Evolutionary conservation across 2,888 invertebrate genomes (phyloP), one percentile per base, ranked within the genome.

Genomic region (Eulithis testata): DNA sequence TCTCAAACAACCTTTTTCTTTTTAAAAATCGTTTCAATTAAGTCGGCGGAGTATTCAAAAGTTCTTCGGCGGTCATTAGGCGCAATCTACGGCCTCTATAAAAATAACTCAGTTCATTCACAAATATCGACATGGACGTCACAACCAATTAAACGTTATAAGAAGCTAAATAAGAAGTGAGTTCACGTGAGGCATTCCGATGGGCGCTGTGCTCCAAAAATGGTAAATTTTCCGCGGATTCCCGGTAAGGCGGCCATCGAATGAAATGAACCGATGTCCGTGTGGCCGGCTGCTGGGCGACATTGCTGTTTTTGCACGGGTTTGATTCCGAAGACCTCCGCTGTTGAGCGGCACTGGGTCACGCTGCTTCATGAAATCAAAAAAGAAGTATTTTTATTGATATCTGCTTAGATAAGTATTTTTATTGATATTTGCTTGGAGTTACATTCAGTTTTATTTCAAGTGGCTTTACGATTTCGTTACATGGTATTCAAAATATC

Each of bases 231-330:
- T 73, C 70, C 68, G 63, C 60, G 68, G 68, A 71, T 77, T 75
- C 75, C 69, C 64, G 68, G 79, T 76, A 78, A 71, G 60, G 31
- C 56, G 53, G 63, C 58, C 58, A 68, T 63, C 68, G 58, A 70
- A 70, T 73, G 69, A 72, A 73, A 75, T 73, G 66, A 61, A 69
- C 54, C 69, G 70, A 71, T 66, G 66, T 53, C 47, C 43, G 70
- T 71, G 69, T 62, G 62, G 66, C 68, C 76, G 21, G 21, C 21
- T 21, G 21, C 21, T 21, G 21, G 21, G 9, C 62, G 66, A 68
- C 73, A 72, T 74, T 69, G 66, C 59, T 66, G 27, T 83, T 83
- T 83, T 83, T 82, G 77, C 68, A 64, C 54, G 37, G 55, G 61
- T 60, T 69, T 61, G 63, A 62, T 75, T 76, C 71, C 72, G 77